These are phyloP conservation scores for Ceriagrion tenellum DNA, from an alignment of 2,888 invertebrate species.

Conservation along the genomic window DNA sequence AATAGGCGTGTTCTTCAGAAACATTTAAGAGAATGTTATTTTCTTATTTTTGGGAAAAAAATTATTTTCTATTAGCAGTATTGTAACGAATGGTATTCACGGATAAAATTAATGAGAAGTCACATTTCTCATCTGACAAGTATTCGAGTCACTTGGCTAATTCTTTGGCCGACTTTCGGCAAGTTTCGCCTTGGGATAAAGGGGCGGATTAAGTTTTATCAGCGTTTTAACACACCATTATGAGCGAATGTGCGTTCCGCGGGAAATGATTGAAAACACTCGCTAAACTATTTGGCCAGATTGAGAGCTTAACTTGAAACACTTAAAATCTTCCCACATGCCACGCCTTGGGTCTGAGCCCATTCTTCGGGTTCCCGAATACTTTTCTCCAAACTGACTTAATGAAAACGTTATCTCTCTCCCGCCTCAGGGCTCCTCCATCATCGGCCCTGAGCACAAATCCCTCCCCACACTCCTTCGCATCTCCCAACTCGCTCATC, in stretches of 20 bases:
- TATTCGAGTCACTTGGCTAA: too few species aligned
- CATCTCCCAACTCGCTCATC: background rate
- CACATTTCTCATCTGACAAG: too few species aligned
- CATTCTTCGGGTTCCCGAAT: conserved; percentile 48
- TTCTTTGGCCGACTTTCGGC: too few species aligned
- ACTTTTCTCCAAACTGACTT: conserved; percentile 60
- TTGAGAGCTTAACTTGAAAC: background rate
- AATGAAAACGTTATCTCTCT: conserved; percentile 65
- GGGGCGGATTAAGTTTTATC: background rate
- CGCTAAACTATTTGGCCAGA: background rate
- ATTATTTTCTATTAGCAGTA: too few species aligned
- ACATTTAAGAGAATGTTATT: too few species aligned
- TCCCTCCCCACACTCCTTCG: background rate
- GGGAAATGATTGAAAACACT: background rate
- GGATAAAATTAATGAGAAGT: too few species aligned
- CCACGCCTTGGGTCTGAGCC: background rate
- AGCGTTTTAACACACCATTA: background rate
- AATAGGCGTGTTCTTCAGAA: too few species aligned
- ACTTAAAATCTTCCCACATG: background rate
- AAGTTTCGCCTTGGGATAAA: too few species aligned
- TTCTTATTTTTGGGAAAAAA: too few species aligned
- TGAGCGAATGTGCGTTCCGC: background rate
- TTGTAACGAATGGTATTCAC: too few species aligned
- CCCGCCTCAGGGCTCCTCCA: conserved; percentile 28
- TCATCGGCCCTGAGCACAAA: background rate